Percentiles rank a stretch among this genome's conserved stretches.
phyloP scores from a whole-genome alignment of 2,113 vertebrate species.

The Bagarius yarrelli region DNA sequence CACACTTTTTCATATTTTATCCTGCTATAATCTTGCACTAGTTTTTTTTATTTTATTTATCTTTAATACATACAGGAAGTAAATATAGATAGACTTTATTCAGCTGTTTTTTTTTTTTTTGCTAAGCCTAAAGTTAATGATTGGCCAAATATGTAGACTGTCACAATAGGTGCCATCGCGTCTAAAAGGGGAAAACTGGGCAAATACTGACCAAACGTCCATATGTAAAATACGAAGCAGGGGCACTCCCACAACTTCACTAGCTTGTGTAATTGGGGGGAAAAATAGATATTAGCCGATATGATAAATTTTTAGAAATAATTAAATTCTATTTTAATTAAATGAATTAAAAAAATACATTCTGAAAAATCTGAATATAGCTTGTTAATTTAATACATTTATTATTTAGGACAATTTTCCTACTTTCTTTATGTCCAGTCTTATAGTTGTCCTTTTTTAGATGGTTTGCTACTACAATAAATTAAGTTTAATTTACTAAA shows the following conservation, averaged over 20 bases:
- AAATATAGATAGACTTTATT: background rate
- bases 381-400: too few relatives aligned
- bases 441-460: too few relatives aligned
- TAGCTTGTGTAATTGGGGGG: background rate
- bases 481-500: too few relatives aligned
- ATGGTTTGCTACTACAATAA: too few relatives aligned
- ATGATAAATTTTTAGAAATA: background rate
- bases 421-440: too few relatives aligned
- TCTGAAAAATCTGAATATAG: too few relatives aligned
- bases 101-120: background rate
- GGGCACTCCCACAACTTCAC: background rate
- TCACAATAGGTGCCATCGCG: background rate
- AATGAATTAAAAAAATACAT: too few relatives aligned
- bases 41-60: background rate
- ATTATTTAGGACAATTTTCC: too few relatives aligned
- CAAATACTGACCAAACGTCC: conserved; percentile 12
- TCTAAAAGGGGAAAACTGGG: background rate
- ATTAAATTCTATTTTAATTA: background rate
- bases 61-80: background rate
- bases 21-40: background rate
- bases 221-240: background rate
- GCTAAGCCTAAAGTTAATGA: conserved; percentile 38
- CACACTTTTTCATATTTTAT: too few relatives aligned
- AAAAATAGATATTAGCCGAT: background rate
- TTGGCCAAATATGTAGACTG: background rate